phyloP scores from a whole-genome alignment of 2,113 vertebrate genomes.

The Lepidiolamprologus cunningtoni region DNA sequence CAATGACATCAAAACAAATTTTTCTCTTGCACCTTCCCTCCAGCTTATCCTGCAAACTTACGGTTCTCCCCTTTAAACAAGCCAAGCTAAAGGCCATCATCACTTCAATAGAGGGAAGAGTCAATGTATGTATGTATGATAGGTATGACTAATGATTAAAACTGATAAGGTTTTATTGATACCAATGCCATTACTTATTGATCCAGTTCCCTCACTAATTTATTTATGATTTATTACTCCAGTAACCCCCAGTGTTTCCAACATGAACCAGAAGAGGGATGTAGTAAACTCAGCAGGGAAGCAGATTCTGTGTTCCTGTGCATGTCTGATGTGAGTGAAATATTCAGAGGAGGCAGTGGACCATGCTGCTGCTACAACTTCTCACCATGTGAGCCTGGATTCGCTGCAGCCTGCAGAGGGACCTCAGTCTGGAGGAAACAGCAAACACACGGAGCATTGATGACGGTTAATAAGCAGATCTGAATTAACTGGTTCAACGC shows the following conservation, averaged over 20 bases:
- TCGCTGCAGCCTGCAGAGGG: slow-evolving; percentile 59
- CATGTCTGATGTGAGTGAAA: background rate
- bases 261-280: background rate
- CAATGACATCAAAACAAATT: background rate
- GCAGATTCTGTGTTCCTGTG: background rate
- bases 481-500: background rate
- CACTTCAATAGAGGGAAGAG: background rate
- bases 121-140: background rate
- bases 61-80: accelerated
- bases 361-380: background rate
- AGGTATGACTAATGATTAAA: background rate
- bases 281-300: background rate
- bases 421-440: slow-evolving; percentile 47
- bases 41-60: background rate
- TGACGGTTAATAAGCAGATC: background rate
- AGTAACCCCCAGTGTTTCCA: background rate
- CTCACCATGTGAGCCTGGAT: slow-evolving; percentile 70
- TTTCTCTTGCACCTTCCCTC: background rate
- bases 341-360: background rate
- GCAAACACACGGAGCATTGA: background rate
- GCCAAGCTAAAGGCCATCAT: background rate
- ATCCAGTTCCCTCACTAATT: background rate
- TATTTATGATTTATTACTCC: background rate
- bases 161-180: background rate
- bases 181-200: background rate